Conservation (phyloP, 2,888 invertebrate species). For the Megaustenia siamemsis region DNA sequence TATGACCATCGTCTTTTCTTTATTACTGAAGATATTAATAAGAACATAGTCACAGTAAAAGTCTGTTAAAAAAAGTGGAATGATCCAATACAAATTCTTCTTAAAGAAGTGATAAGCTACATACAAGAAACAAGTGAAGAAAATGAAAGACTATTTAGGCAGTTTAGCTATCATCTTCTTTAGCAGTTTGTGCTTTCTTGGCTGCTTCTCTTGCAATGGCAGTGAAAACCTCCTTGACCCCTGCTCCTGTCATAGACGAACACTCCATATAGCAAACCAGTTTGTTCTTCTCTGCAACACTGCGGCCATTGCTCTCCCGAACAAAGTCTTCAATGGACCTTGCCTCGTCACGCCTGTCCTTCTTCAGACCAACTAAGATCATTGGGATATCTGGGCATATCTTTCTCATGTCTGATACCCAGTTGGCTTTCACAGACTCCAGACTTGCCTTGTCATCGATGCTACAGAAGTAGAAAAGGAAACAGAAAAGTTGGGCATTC, state of each 20-base stretch:
- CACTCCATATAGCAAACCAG: constrained; percentile 38
- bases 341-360: constrained; percentile 38
- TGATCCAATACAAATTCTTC: not conserved
- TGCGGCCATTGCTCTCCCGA: constrained; percentile 22
- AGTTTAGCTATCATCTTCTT: not conserved
- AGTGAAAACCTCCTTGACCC: constrained; percentile 31
- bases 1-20: too few species aligned
- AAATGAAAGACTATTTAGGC: not conserved
- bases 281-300: constrained; percentile 38
- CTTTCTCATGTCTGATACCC: constrained; percentile 46
- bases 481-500: too few species aligned
- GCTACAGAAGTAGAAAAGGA: too few species aligned
- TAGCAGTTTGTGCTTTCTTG: constrained; percentile 17
- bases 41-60: not conserved
- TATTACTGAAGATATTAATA: too few species aligned
- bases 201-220: constrained; percentile 17
- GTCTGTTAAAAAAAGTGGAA: not conserved
- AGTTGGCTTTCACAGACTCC: constrained; percentile 25
- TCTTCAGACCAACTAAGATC: constrained; percentile 43
- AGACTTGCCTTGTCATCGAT: constrained; percentile 43
- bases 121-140: not conserved
- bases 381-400: constrained; percentile 44
- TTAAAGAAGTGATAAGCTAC: not conserved
- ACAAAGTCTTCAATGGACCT: constrained; percentile 31
- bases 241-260: constrained; percentile 31